Percentiles rank a stretch among this genome's conserved stretches.
phyloP scores from a whole-genome alignment of 2,797 vertebrate genomes.

The Heterohyrax brucei region DNA sequence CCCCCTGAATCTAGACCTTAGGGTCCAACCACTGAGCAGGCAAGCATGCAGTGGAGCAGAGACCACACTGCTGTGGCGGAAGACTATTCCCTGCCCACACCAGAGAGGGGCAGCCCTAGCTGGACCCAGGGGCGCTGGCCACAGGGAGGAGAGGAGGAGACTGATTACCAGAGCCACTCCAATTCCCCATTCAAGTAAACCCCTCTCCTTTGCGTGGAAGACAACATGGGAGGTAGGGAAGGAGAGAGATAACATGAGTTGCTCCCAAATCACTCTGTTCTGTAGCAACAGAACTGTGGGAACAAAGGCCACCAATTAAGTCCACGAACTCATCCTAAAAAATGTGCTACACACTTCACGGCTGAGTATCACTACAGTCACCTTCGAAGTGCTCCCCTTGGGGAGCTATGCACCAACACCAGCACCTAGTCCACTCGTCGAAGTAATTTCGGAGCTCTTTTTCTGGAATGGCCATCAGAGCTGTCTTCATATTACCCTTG shows the following conservation, averaged over 20 bases:
- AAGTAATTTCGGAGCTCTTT: no score
- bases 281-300: not conserved
- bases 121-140: not conserved
- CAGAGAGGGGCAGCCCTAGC: not conserved
- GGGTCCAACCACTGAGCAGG: not conserved
- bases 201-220: not conserved
- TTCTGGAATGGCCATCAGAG: no score
- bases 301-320: no score
- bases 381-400: no score
- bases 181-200: no score
- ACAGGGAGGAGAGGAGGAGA: fast-evolving
- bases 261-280: not conserved
- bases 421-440: no score
- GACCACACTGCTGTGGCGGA: not conserved
- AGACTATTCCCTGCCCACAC: fast-evolving
- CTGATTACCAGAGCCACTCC: fast-evolving
- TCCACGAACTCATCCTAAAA: no score
- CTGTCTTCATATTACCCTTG: no score
- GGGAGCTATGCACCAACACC: no score
- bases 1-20: fast-evolving
- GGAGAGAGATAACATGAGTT: not conserved
- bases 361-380: no score
- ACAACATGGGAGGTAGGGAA: not conserved
- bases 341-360: no score
- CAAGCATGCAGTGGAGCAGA: not conserved